Evolutionary conservation across 2,113 vertebrate species (phyloP), one percentile per base, ranked within the genome.

Genomic region (Crotalus helleri): DNA sequence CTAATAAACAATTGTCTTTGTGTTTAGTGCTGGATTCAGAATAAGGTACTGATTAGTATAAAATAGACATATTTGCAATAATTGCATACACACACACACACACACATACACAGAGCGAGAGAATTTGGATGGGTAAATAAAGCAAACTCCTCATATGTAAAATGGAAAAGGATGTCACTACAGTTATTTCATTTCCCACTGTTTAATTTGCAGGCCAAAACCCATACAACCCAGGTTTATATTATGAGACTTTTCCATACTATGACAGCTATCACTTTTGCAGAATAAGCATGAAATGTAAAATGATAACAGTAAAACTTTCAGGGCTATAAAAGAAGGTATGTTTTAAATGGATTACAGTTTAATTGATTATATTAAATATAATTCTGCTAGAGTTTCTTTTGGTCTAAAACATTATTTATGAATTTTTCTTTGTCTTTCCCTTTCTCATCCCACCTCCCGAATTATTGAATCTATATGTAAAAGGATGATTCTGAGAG

Each of bases 401-500:
- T 95, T 94, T 59, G 93, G 39, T 86, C 33, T 91, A 93, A 94
- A 94, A 53, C 91, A 92, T 54, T 81, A 49, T 53, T 7, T 21
- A 2, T 86, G 91, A 95, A 87, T 9, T 7, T 95, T 94, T 93
- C 51, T 59, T 81, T 39, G 69, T 81, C 7, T 81, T 81, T 39
- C 33, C 29, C 21, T n/a, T 74, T 8, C 49, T 6, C 39, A 44
- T 0, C 17, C 24, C 46, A 33, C 3, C 39, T 39, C 23, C 81
- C 12, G 1, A 24, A 49, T 58, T 24, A 49, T 21, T 15, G 26
- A 91, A 86, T 85, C 12, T 91, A 74, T 59, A 59, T 2, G 85
- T 29, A 24, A 39, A 46, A 5, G 85, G 11, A 87, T 55, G 10
- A n/a, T 57, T 49, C 23, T 61, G 85, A 61, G 13, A n/a, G 5